A percentile compares a stretch with the other conserved stretches of the same genome.
These are phyloP conservation scores for Threskiornis aethiopicus DNA, from an alignment of 2,797 vertebrate genomes.

Conservation along the genomic window DNA sequence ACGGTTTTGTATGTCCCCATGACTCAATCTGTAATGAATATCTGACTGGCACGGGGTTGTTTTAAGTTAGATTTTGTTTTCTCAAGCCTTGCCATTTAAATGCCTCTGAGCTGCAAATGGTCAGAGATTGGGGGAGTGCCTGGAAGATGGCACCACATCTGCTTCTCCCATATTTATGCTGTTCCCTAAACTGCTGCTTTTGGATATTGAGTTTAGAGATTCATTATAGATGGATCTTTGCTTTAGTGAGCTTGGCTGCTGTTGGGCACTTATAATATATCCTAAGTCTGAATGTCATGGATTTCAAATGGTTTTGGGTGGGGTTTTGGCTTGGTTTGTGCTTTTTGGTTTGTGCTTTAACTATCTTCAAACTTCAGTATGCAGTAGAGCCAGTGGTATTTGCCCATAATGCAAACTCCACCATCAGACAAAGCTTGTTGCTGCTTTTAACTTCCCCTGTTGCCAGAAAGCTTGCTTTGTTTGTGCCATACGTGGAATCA, in stretches of 20 bases:
- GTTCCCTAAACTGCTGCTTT: neutral
- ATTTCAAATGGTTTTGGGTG: neutral
- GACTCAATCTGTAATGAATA: neutral
- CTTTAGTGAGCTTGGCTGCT: neutral
- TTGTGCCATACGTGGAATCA: neutral
- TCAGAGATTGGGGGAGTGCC: neutral
- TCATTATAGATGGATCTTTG: neutral
- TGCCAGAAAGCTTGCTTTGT: neutral
- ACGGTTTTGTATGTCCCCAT: neutral
- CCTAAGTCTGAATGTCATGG: neutral
- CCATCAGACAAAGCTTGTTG: neutral
- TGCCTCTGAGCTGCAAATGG: neutral
- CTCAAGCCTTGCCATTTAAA: neutral
- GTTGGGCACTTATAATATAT: neutral
- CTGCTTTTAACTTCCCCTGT: neutral
- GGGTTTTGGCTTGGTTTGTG: neutral
- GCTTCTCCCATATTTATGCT: neutral
- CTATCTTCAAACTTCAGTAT: neutral
- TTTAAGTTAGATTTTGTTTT: neutral
- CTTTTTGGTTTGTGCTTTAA: neutral
- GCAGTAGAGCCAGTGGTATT: neutral
- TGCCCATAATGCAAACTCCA: neutral
- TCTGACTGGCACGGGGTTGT: accelerated
- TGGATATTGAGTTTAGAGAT: neutral
- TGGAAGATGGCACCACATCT: neutral